phyloP scores from a whole-genome alignment of 2,797 vertebrate genomes.

The Sarcophilus harrisii region DNA sequence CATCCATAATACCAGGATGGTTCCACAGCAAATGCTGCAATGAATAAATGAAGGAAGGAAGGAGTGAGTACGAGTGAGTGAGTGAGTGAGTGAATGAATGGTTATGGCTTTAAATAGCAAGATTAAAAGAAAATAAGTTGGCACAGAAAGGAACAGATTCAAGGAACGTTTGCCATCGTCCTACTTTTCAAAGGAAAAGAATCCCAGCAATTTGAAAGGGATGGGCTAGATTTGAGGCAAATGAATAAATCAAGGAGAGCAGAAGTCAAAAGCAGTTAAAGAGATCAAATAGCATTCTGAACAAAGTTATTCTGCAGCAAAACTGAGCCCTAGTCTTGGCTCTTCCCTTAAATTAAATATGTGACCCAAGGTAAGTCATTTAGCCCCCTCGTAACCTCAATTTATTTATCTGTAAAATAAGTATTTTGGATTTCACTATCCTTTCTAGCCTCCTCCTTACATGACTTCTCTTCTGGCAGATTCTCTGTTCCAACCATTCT shows the following conservation, averaged over 20 bases:
- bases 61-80: constrained; percentile 27
- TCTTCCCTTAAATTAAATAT: not conserved
- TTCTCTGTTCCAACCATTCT: not conserved
- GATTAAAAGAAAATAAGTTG: constrained; percentile 22
- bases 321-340: not conserved
- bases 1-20: not conserved
- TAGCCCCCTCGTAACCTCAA: not conserved
- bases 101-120: not conserved
- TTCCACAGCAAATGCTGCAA: not conserved
- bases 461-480: not conserved
- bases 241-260: not conserved
- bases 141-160: not conserved
- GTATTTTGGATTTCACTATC: not conserved
- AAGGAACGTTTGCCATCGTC: not conserved
- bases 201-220: not conserved
- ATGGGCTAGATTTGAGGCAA: constrained; percentile 14
- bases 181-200: not conserved
- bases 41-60: not conserved
- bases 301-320: not conserved
- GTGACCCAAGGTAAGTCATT: not conserved
- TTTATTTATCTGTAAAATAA: not conserved
- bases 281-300: not conserved
- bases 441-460: not conserved
- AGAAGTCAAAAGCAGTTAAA: not conserved
- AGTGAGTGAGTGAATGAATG: not conserved